Percentiles rank a stretch among this genome's conserved stretches.
Evolutionary conservation across 1,140 invertebrate species (phyloP).

Genomic region (Argopecten irradians): DNA sequence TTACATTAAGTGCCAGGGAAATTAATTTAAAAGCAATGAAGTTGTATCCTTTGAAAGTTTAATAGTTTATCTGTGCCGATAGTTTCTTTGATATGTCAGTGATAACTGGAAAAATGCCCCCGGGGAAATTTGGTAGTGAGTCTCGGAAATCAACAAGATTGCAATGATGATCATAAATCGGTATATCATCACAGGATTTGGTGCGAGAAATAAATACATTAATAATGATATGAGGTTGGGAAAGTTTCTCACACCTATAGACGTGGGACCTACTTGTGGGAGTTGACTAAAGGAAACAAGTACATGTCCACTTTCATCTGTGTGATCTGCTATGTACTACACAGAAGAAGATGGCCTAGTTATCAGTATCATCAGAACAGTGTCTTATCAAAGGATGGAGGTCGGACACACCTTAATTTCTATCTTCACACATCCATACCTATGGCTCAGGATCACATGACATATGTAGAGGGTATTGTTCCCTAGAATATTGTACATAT

Average conservation of each 20-base stretch:
- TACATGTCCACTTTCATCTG: not conserved
- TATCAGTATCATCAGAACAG: not conserved
- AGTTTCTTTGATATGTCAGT: slow-evolving; percentile 16
- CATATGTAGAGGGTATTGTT: no score
- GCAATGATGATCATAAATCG: slow-evolving; percentile 9
- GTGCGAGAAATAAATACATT: not conserved
- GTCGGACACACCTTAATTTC: not conserved
- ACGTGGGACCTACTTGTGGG: not conserved
- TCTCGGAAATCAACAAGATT: not conserved
- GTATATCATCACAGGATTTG: slow-evolving; percentile 5
- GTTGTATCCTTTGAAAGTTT: slow-evolving; percentile 18
- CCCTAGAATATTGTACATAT: no score
- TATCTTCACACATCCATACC: no score
- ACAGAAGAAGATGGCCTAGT: not conserved
- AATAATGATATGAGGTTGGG: not conserved
- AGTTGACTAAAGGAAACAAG: not conserved
- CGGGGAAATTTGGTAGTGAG: slow-evolving; percentile 15
- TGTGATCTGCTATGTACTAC: not conserved
- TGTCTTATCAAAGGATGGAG: not conserved
- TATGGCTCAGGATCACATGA: no score
- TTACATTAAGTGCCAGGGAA: slow-evolving; percentile 15
- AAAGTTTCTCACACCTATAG: not conserved
- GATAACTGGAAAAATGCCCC: not conserved
- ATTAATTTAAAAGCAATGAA: slow-evolving; percentile 23
- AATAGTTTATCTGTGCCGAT: slow-evolving; percentile 12